Conservation (phyloP, 2,113 vertebrate genomes). For the Percopsis transmontana region DNA sequence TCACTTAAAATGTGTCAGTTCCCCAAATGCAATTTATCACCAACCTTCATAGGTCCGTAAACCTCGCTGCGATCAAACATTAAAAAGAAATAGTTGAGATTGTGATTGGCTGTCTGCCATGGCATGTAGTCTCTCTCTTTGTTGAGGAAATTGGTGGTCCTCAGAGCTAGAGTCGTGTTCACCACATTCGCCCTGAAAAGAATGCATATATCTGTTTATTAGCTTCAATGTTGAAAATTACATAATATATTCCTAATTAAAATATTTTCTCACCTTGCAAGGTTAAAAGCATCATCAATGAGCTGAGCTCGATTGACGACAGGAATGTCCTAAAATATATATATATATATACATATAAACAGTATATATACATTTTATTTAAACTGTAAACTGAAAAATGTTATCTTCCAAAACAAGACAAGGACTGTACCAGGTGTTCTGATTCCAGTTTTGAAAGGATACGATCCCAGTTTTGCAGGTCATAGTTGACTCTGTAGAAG, state of each 20-base stretch:
- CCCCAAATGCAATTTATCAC: too few relatives aligned
- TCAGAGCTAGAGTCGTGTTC: conserved; percentile 78
- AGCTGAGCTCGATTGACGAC: conserved; percentile 91
- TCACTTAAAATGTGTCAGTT: too few relatives aligned
- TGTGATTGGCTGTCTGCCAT: conserved; percentile 84
- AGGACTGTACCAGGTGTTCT: conserved; percentile 58
- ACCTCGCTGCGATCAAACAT: conserved; percentile 92
- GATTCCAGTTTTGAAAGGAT: conserved; percentile 75
- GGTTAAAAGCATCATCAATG: conserved; percentile 88
- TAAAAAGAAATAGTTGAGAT: conserved; percentile 82
- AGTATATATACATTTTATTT: not conserved
- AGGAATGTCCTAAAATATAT: conserved; percentile 77
- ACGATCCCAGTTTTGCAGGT: conserved; percentile 85
- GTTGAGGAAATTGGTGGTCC: conserved; percentile 83
- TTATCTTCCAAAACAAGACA: not conserved
- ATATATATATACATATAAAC: too few relatives aligned
- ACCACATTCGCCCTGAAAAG: conserved; percentile 76
- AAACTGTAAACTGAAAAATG: too few relatives aligned
- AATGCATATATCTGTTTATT: too few relatives aligned
- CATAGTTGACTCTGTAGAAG: conserved; percentile 93
- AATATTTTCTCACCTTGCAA: conserved; percentile 82
- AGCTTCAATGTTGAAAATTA: too few relatives aligned
- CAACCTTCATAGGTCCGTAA: conserved; percentile 84
- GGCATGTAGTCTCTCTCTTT: conserved; percentile 83
- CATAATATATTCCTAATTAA: too few relatives aligned